phyloP scores from a whole-genome alignment of 2,888 invertebrate genomes.

The Molanna angustata region DNA sequence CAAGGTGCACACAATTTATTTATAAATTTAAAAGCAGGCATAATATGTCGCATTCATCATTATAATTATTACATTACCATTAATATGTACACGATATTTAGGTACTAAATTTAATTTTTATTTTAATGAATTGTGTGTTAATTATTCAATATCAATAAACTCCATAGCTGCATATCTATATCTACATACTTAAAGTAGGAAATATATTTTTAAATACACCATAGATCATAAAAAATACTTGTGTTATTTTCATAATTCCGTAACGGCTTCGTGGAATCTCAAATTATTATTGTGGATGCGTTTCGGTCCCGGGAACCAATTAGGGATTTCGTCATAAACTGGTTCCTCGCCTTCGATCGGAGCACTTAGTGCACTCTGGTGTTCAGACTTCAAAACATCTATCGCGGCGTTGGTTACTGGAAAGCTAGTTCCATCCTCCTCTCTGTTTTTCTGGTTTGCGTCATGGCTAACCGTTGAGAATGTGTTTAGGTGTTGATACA shows the following conservation, averaged over 20 bases:
- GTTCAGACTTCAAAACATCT: slow-evolving; percentile 50
- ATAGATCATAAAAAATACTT: no score
- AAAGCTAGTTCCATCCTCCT: slow-evolving; percentile 17
- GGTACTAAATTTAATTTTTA: no score
- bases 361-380: slow-evolving; percentile 40
- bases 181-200: no score
- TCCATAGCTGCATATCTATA: no score
- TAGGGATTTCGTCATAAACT: slow-evolving; percentile 67
- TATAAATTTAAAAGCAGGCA: no score
- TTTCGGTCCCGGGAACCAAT: slow-evolving; percentile 52
- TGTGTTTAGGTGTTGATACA: slow-evolving; percentile 16
- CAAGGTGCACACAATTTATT: no score
- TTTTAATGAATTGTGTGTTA: no score
- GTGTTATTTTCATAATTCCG: slow-evolving; percentile 41
- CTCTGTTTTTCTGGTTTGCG: slow-evolving; percentile 29
- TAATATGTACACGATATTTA: no score
- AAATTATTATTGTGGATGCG: slow-evolving; percentile 45
- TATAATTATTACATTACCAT: no score
- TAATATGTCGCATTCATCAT: no score
- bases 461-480: slow-evolving; percentile 44
- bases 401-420: slow-evolving; percentile 47
- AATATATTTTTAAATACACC: no score
- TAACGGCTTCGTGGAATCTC: slow-evolving; percentile 45
- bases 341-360: slow-evolving; percentile 51
- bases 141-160: no score